Conservation (phyloP, 2,888 invertebrate genomes). For the Hypomecis atomaria region DNA sequence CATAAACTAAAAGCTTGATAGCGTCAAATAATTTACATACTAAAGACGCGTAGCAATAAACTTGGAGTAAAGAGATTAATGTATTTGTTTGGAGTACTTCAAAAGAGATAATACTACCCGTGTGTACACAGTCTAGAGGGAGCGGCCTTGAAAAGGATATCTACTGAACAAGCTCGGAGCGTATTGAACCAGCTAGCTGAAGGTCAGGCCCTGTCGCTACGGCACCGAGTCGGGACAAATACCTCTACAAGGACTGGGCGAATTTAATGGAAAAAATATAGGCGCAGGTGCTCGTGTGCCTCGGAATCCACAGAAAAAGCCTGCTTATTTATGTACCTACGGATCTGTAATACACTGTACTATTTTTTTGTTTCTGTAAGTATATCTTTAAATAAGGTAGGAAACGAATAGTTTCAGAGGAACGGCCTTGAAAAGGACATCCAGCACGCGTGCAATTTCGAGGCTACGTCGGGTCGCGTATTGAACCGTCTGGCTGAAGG, state of each 20-base stretch:
- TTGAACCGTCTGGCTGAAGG: constrained; percentile 67
- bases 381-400: neutral
- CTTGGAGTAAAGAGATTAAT: constrained; percentile 39
- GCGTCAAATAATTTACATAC: constrained; percentile 44
- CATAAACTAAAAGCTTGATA: constrained; percentile 47
- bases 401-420: constrained; percentile 7
- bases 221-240: constrained; percentile 19
- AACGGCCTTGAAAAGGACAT: constrained; percentile 21
- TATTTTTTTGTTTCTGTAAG: neutral
- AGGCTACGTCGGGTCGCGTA: constrained; percentile 49
- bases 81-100: constrained; percentile 20
- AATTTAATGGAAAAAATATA: constrained; percentile 34
- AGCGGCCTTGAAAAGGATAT: constrained; percentile 69
- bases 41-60: constrained; percentile 45
- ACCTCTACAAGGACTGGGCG: constrained; percentile 30
- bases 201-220: constrained; percentile 53
- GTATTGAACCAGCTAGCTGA: constrained; percentile 69
- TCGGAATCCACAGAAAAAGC: constrained; percentile 8
- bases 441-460: constrained; percentile 45
- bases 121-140: constrained; percentile 52
- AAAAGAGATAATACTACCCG: constrained; percentile 40
- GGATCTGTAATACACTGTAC: neutral
- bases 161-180: constrained; percentile 56
- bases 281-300: constrained; percentile 14
- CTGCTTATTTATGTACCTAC: constrained; percentile 4